Conservation (phyloP, 2,797 vertebrate species). For the Amblyraja radiata region DNA sequence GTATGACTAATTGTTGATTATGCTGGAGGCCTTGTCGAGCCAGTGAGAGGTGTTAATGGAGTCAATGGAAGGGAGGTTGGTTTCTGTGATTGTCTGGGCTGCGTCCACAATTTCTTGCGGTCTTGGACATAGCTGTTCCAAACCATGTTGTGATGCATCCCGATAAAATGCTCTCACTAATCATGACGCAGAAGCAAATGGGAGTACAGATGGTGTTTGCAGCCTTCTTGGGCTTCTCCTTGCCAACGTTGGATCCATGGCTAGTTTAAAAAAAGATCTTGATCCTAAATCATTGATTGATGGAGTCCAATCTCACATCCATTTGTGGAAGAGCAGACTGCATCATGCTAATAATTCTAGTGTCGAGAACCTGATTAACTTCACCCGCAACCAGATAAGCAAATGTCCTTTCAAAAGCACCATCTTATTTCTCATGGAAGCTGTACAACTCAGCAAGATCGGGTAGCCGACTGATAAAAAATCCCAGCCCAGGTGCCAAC, state of each 20-base stretch:
- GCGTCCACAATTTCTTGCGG: too few relatives aligned
- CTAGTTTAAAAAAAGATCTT: background rate
- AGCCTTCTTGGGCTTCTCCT: background rate
- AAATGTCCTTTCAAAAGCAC: background rate
- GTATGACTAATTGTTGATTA: too few relatives aligned
- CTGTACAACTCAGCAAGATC: background rate
- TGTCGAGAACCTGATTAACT: conserved; percentile 8
- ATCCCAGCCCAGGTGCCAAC: background rate
- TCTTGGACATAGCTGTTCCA: too few relatives aligned
- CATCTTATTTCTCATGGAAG: background rate
- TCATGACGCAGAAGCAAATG: background rate
- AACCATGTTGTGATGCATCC: too few relatives aligned
- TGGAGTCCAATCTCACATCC: conserved; percentile 16
- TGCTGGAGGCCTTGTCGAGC: too few relatives aligned
- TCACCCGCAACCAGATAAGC: background rate
- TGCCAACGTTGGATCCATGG: background rate
- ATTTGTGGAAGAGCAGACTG: conserved; percentile 4
- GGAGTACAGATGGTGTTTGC: background rate
- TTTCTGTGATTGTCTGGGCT: too few relatives aligned
- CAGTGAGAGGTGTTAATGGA: too few relatives aligned
- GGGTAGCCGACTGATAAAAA: background rate
- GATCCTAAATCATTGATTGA: background rate
- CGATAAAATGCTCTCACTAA: background rate
- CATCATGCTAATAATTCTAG: too few relatives aligned
- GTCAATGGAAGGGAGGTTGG: too few relatives aligned